These are phyloP conservation scores for Manis javanica DNA, from an alignment of 2,797 vertebrate genomes.

Conservation along the genomic window DNA sequence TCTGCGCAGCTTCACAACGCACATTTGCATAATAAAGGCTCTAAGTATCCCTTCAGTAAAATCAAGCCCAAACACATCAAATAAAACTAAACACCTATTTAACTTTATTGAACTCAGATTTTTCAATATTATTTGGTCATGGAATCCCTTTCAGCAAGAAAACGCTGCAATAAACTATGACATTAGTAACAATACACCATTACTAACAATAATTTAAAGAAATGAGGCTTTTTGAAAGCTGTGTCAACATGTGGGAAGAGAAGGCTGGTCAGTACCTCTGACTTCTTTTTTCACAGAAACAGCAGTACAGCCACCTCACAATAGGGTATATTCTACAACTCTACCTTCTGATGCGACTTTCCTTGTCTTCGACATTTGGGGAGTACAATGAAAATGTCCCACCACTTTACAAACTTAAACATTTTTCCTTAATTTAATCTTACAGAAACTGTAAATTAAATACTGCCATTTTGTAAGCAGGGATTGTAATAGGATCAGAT, in stretches of 20 bases:
- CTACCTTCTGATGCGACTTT: not conserved
- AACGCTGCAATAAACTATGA: not conserved
- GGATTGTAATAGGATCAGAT: not conserved
- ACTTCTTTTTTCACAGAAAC: not conserved
- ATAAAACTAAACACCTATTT: slow-evolving; percentile 51
- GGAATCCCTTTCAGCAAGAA: slow-evolving; percentile 38
- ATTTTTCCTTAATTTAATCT: not conserved
- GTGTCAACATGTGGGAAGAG: not conserved
- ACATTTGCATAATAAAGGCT: slow-evolving; percentile 21
- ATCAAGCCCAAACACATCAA: slow-evolving; percentile 39
- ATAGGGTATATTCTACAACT: not conserved
- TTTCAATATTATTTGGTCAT: slow-evolving; percentile 62
- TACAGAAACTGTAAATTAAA: not conserved
- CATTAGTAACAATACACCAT: not conserved
- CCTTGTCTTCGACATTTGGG: not conserved
- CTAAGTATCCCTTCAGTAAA: not conserved
- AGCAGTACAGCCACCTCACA: not conserved
- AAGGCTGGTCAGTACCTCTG: not conserved
- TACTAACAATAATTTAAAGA: not conserved
- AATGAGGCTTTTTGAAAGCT: not conserved
- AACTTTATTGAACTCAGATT: slow-evolving; percentile 63
- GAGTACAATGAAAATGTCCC: not conserved
- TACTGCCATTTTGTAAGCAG: not conserved
- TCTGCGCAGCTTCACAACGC: not conserved
- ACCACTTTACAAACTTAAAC: not conserved